Conservation (phyloP, 2,888 invertebrate genomes). For the Nebria brevicollis region DNA sequence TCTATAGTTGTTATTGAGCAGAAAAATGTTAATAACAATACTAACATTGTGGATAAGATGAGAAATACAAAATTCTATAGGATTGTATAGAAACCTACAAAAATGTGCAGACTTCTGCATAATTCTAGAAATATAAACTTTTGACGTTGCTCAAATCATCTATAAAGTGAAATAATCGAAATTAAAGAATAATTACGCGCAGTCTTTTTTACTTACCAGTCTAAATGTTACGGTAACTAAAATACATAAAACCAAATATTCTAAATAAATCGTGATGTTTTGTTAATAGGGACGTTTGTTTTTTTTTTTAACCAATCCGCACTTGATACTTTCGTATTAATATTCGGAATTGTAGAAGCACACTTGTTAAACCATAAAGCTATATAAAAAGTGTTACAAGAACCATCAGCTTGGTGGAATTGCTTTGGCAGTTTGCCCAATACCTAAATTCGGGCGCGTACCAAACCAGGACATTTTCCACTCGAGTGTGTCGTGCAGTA, state of each 20-base stretch:
- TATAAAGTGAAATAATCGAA: background rate
- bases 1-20: background rate
- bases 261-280: background rate
- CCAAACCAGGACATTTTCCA: constrained; percentile 82
- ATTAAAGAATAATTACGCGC: background rate
- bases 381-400: constrained; percentile 37
- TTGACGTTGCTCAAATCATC: background rate
- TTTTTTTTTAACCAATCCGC: background rate
- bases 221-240: background rate
- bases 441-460: constrained; percentile 67
- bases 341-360: constrained; percentile 29
- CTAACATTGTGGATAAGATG: background rate
- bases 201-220: background rate
- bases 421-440: constrained; percentile 67
- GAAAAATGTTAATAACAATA: background rate
- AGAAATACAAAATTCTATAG: background rate
- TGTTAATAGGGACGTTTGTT: background rate
- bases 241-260: background rate
- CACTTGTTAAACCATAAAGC: constrained; percentile 9
- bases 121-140: background rate
- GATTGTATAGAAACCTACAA: background rate
- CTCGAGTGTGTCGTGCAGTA: constrained; percentile 81
- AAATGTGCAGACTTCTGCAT: background rate
- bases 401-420: constrained; percentile 61
- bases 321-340: background rate